A percentile compares a stretch with the other conserved stretches of the same genome.
phyloP scores from a whole-genome alignment of 2,888 invertebrate genomes.

The Hybos culiciformis region DNA sequence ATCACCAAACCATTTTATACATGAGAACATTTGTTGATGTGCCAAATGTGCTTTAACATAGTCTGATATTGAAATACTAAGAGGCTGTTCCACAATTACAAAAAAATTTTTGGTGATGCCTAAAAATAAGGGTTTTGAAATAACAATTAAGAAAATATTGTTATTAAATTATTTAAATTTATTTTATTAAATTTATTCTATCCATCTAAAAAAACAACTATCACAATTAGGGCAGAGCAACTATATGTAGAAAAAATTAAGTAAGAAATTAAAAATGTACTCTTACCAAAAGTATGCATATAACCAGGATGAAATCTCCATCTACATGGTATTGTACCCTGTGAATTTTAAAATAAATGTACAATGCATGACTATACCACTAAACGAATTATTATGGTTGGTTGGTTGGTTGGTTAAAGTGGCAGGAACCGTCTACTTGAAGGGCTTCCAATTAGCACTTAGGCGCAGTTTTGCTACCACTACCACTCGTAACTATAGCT shows the following conservation, averaged over 20 bases:
- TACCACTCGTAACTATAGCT: too few species aligned
- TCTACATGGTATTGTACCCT: slow-evolving; percentile 55
- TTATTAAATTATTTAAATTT: background rate
- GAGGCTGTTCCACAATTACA: slow-evolving; percentile 78
- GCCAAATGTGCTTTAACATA: slow-evolving; percentile 46
- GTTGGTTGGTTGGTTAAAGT: too few species aligned
- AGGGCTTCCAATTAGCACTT: too few species aligned
- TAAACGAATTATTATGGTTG: too few species aligned
- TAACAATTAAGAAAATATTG: slow-evolving; percentile 8
- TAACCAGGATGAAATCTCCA: slow-evolving; percentile 76
- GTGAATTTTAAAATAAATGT: too few species aligned
- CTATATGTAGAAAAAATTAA: background rate
- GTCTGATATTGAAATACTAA: slow-evolving; percentile 53
- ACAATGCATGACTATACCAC: too few species aligned
- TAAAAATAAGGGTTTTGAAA: too few species aligned
- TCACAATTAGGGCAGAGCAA: background rate
- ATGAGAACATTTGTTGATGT: slow-evolving; percentile 51
- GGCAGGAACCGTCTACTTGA: too few species aligned
- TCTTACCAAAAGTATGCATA: slow-evolving; percentile 76
- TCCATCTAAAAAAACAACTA: background rate
- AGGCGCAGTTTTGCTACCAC: too few species aligned
- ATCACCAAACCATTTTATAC: slow-evolving; percentile 62
- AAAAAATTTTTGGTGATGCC: slow-evolving; percentile 75
- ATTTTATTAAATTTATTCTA: too few species aligned
- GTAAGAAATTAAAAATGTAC: background rate